These are phyloP conservation scores for Holothuria glaberrima DNA, from an alignment of 35 echinoderm and acorn worm species.

Conservation along the genomic window DNA sequence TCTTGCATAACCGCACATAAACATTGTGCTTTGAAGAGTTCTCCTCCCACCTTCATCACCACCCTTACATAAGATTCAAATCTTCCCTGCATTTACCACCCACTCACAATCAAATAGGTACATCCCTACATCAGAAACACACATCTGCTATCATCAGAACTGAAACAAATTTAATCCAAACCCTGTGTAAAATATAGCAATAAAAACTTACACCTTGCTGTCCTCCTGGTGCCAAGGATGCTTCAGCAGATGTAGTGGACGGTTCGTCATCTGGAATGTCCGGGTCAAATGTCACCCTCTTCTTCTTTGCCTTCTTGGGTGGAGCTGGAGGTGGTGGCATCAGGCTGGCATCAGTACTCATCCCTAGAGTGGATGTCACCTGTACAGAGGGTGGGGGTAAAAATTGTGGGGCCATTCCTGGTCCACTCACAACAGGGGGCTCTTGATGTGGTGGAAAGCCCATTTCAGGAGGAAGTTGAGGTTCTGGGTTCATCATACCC, in stretches of 20 bases:
- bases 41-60: too few relatives aligned
- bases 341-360: not conserved
- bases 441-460: not conserved
- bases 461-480: not conserved
- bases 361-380: not conserved
- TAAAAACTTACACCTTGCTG: conserved; percentile 32
- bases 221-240: not conserved
- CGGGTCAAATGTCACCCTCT: conserved; percentile 52
- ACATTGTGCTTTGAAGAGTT: too few relatives aligned
- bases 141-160: too few relatives aligned
- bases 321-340: conserved; percentile 61
- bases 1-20: too few relatives aligned
- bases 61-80: too few relatives aligned
- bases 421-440: not conserved
- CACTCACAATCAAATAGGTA: too few relatives aligned
- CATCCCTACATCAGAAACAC: too few relatives aligned
- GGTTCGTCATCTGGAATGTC: conserved; percentile 51
- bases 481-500: too few relatives aligned
- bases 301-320: conserved; percentile 46
- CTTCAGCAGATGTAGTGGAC: conserved; percentile 12
- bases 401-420: not conserved
- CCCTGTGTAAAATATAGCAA: too few relatives aligned
- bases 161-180: too few relatives aligned
- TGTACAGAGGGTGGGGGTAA: not conserved
- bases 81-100: too few relatives aligned